Evolutionary conservation across 1,140 invertebrate species (phyloP), one percentile per base, ranked within the genome.

Genomic region (Cepaea nemoralis): DNA sequence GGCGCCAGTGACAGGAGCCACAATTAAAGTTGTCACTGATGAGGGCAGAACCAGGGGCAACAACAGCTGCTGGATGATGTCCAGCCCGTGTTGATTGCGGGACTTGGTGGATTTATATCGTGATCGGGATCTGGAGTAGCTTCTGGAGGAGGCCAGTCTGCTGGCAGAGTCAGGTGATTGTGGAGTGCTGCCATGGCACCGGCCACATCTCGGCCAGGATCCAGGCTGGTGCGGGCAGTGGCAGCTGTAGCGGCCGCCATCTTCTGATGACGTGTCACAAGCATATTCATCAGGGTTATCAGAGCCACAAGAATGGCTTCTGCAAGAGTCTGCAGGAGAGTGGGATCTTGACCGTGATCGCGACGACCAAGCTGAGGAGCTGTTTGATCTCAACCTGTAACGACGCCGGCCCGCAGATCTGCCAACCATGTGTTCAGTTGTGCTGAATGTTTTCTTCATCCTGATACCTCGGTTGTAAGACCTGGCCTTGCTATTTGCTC

Each of bases 351-450:
- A 85, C 12, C 84, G 79, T 14, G 86, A 85, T n/a, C 83, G 67
- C 1, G 83, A 85, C 55, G 83, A 87, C 63, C 83, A 86, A 77
- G 86, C 88, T 33, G 87, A 87, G 66, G 87, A 87, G 55, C 84
- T 88, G 80, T 88, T 87, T 12, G 87, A 87, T 31, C 83, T 84
- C 77, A 79, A 75, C 40, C 85, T 83, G 50, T 55, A 24, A 16
- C 85, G 40, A 27, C 63, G 59, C 16, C 55, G 81, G n/a, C 66
- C 73, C 50, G n/a, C 0, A 35, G 42, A 35, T 6, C 27, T 1
- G 39, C 74, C 16, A 33, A 22, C 69, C 70, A 63, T 71, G 71
- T 33, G 45, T 27, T 66, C n/a, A n/a, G 63, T 10, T 45, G 16
- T 16, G 16, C 6, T 10, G 16, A 45, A 24, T 66, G 8, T 35